Base-by-base conservation (phyloP, 2,888 invertebrate species). In the Enchytraeus crypticus region DNA sequence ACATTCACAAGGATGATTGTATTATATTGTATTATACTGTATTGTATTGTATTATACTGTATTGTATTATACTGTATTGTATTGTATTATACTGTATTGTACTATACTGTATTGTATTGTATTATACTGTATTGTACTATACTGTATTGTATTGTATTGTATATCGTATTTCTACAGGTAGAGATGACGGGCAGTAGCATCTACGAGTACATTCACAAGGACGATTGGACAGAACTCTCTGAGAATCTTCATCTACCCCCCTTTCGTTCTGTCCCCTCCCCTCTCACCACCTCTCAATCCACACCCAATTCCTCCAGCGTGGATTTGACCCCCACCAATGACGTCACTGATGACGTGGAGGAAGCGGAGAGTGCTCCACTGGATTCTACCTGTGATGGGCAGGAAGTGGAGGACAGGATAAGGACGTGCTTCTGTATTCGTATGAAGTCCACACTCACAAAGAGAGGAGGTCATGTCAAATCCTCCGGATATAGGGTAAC, bases 131-230 rank as follows among this genome's bases (percentile, higher is more conserved):
- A n/a, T n/a, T n/a, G n/a, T n/a, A n/a, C n/a, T n/a, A n/a, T n/a
- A n/a, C n/a, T n/a, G n/a, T n/a, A n/a, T n/a, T n/a, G n/a, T n/a
- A n/a, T n/a, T n/a, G n/a, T n/a, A n/a, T n/a, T n/a, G n/a, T n/a
- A n/a, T n/a, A n/a, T n/a, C n/a, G n/a, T n/a, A 27, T 0, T 4
- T 11, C 21, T 49, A 5, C 83, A 93, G 92, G 97, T 97, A 79
- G 97, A 98, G 83, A 93, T 98, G 95, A 95, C 96, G 53, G 98
- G 97, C 63, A 95, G 93, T 81, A 92, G 92, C 83, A 88, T 98
- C 79, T 95, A 95, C 80, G 96, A 97, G 82, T 98, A 98, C 82
- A 86, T 96, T 63, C 97, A 98, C 80, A 90, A 89, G 76, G 87
- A 88, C 70, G 98, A 98, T 81, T 93, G 95, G 77, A 86, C 89